Evolutionary conservation across 2,888 invertebrate species (phyloP).

Genomic region (Lapara coniferarum): DNA sequence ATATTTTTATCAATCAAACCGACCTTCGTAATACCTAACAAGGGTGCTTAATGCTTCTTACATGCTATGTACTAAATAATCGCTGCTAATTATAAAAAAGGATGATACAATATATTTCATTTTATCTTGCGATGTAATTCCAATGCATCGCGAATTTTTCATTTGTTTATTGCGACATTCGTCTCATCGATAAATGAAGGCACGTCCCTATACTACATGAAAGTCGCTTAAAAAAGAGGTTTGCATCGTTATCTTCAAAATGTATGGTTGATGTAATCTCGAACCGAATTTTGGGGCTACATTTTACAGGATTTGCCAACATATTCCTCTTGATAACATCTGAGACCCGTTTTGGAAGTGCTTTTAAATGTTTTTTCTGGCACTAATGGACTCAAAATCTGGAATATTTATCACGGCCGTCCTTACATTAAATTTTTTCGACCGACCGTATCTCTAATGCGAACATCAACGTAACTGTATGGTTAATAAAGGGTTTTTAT

Average conservation of each 20-base stretch:
- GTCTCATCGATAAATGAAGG: not conserved
- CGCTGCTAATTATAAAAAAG: too few relatives aligned
- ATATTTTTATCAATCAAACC: too few relatives aligned
- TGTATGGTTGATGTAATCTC: not conserved
- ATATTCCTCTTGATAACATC: not conserved
- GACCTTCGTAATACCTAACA: too few relatives aligned
- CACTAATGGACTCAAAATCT: not conserved
- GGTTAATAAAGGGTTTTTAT: not conserved
- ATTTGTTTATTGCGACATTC: not conserved
- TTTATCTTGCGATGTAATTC: too few relatives aligned
- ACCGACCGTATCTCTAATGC: not conserved
- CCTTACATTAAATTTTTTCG: not conserved
- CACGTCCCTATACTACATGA: not conserved
- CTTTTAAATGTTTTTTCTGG: not conserved
- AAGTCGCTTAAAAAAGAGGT: too few relatives aligned
- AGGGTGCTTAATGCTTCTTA: too few relatives aligned
- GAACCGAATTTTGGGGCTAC: not conserved
- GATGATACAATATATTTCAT: too few relatives aligned
- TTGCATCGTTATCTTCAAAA: not conserved
- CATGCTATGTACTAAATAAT: too few relatives aligned
- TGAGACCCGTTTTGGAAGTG: not conserved
- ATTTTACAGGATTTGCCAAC: not conserved
- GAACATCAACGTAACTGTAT: not conserved
- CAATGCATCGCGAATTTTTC: too few relatives aligned
- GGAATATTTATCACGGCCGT: not conserved